These are phyloP conservation scores for Leucophenga montana DNA, from an alignment of 2,888 invertebrate species.

Conservation along the genomic window DNA sequence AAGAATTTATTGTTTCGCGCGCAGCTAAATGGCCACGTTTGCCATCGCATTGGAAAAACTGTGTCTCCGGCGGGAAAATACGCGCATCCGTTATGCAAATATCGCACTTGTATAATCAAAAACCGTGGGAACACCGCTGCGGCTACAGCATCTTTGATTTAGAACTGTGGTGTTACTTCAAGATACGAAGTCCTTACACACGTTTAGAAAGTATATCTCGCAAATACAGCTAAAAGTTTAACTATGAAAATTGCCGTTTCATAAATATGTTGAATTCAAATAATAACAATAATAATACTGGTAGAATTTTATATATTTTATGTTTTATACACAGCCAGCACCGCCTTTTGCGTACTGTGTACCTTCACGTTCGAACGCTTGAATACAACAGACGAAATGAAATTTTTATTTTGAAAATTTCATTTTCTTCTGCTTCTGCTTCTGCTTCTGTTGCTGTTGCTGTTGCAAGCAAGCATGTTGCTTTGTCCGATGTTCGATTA, in stretches of 20 bases:
- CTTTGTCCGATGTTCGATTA: constrained; percentile 31
- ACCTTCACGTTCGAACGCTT: constrained; percentile 61
- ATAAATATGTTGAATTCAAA: background rate
- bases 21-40: background rate
- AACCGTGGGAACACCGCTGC: background rate
- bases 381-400: constrained; percentile 50
- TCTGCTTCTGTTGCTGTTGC: background rate
- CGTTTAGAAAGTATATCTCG: no score
- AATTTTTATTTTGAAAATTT: background rate
- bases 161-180: background rate
- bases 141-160: background rate
- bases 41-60: no score
- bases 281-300: background rate
- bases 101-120: constrained; percentile 23
- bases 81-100: background rate
- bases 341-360: constrained; percentile 20
- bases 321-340: background rate
- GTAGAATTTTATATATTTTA: background rate
- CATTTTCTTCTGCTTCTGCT: no score
- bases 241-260: background rate
- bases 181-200: no score
- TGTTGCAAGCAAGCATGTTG: constrained; percentile 30
- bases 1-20: constrained; percentile 9
- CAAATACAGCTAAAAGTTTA: no score
- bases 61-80: constrained; percentile 4